Evolutionary conservation across 2,797 vertebrate species (phyloP), one percentile per base, ranked within the genome.

Genomic region (Karalla daura): DNA sequence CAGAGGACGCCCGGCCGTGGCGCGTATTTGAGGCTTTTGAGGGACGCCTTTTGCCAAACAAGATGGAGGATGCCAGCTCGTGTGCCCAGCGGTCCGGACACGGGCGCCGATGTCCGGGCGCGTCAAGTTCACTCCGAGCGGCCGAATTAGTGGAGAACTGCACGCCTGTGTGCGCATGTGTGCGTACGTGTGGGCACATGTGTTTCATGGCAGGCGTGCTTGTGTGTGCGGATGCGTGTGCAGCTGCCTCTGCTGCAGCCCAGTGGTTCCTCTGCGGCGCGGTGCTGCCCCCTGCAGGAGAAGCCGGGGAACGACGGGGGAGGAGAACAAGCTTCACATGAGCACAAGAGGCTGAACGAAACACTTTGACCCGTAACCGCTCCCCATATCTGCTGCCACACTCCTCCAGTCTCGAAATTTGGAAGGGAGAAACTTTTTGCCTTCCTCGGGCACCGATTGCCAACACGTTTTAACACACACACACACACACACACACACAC

Each of bases 221-320:
- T 21, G 20, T 43, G 54, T 70, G 25, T 43, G 3, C 20, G 24
- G 11, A 14, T 64, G 56, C 13, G 5, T 41, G 62, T 63, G 35
- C 45, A 58, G 30, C 39, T 28, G 15, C 24, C 24, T n/a, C 37
- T 54, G 39, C 43, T 75, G 74, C 55, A 73, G 64, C 47, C n/a
- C 6, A 3, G 46, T 3, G 12, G 13, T 7, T n/a, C 24, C 40
- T 54, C 24, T 56, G 39, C 20, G 33, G 85, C 85, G 83, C 82
- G 80, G 86, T 74, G 67, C 75, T 74, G 84, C 83, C 81, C 70
- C 71, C 84, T 84, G 70, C 74, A 84, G 87, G 81, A 61, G 0
- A 59, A 55, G 1, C 27, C 25, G 37, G 1, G 5, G 1, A 35
- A 20, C 15, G 2, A 7, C 1, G 4, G 39, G 33, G 8, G 43